Evolutionary conservation across 2,113 vertebrate genomes (phyloP).

Genomic region (Numida meleagris): DNA sequence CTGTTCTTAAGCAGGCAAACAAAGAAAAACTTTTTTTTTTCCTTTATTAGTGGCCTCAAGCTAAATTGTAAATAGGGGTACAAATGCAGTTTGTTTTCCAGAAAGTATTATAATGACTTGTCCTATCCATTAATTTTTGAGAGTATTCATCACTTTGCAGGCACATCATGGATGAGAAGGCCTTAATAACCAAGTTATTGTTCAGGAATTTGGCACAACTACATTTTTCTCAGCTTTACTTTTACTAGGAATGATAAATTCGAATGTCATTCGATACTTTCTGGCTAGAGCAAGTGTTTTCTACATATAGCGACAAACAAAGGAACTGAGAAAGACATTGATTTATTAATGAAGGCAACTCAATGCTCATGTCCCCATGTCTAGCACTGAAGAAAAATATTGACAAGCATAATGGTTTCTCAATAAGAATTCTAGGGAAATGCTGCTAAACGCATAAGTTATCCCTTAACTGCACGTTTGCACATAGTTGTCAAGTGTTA

Average conservation of each 20-base stretch:
- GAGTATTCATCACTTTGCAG: not conserved
- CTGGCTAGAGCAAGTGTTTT: not conserved
- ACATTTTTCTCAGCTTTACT: not conserved
- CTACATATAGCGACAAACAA: not conserved
- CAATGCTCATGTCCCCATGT: not conserved
- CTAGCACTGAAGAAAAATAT: constrained; percentile 16
- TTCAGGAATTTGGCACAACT: not conserved
- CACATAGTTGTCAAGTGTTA: not conserved
- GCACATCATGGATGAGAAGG: not conserved
- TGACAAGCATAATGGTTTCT: not conserved
- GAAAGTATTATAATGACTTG: not conserved
- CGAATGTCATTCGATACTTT: not conserved
- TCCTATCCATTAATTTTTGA: not conserved
- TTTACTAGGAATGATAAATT: not conserved
- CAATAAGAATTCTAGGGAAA: not conserved
- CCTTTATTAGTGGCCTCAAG: not conserved
- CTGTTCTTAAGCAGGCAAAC: not conserved
- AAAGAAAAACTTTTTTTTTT: not conserved
- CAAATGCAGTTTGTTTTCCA: not conserved
- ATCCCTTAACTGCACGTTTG: not conserved
- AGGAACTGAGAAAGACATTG: not conserved
- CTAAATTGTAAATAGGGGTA: not conserved
- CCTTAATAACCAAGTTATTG: not conserved
- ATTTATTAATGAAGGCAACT: constrained; percentile 48
- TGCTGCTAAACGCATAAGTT: not conserved